Conservation (phyloP, 2,113 vertebrate genomes). For the Mus spicilegus region DNA sequence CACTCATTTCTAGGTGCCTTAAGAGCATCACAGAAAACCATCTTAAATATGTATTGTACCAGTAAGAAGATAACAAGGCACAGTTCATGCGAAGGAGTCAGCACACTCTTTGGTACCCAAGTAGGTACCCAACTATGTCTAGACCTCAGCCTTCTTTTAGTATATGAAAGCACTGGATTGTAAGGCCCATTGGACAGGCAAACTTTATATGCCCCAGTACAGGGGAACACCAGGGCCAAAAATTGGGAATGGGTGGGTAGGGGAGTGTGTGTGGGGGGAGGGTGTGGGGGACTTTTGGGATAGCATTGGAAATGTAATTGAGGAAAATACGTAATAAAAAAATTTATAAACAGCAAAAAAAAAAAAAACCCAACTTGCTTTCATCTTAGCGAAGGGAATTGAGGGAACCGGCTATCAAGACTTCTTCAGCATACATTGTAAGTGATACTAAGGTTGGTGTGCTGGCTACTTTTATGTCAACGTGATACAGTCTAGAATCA, state of each 20-base stretch:
- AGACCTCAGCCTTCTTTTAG: neutral
- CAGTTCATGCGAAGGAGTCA: neutral
- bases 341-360: too few relatives aligned
- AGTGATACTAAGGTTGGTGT: neutral
- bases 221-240: too few relatives aligned
- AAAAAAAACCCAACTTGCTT: neutral
- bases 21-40: neutral
- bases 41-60: neutral
- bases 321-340: too few relatives aligned
- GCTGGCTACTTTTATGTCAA: neutral
- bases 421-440: neutral
- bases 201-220: too few relatives aligned
- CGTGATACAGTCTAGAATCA: neutral
- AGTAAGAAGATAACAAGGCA: neutral
- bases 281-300: too few relatives aligned
- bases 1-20: neutral
- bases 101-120: neutral
- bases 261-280: too few relatives aligned
- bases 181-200: neutral
- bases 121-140: too few relatives aligned
- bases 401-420: neutral
- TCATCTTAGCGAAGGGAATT: neutral
- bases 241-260: too few relatives aligned
- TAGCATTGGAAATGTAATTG: too few relatives aligned
- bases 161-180: neutral